Conservation (phyloP, 2,113 vertebrate genomes). For the Tachysurus vachellii region DNA sequence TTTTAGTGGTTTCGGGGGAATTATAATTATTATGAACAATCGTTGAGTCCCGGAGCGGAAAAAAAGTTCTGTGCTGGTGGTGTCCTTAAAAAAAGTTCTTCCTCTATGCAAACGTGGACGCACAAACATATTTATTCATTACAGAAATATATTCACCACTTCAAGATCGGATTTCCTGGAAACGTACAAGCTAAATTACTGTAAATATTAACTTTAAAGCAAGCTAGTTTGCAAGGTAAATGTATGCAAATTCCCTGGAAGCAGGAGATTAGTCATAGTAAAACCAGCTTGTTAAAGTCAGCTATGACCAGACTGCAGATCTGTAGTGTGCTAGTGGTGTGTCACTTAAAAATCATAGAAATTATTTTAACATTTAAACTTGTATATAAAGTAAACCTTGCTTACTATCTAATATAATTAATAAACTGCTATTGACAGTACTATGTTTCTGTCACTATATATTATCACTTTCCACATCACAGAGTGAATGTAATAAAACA, state of each 20-base stretch:
- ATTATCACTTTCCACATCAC: not conserved
- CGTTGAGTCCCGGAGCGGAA: not conserved
- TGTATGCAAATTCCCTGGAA: not conserved
- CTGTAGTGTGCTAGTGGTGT: not conserved
- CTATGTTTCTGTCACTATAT: not conserved
- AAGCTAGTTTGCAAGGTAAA: no score
- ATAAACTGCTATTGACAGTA: not conserved
- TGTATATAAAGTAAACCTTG: not conserved
- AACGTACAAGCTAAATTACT: not conserved
- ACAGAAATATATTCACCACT: not conserved
- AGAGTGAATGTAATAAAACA: not conserved
- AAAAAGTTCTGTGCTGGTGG: not conserved
- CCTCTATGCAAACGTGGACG: not conserved
- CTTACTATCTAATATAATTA: not conserved
- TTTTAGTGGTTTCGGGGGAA: not conserved
- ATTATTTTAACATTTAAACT: not conserved
- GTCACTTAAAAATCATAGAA: not conserved
- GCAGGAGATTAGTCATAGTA: not conserved
- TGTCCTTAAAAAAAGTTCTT: not conserved
- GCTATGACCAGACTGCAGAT: not conserved
- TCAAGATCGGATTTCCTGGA: not conserved
- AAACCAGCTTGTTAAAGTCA: no score
- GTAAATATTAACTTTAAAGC: not conserved
- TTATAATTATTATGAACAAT: not conserved
- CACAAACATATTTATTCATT: not conserved